These are phyloP conservation scores for Danaus melanippus DNA, from an alignment of 1,140 invertebrate species.

Conservation along the genomic window DNA sequence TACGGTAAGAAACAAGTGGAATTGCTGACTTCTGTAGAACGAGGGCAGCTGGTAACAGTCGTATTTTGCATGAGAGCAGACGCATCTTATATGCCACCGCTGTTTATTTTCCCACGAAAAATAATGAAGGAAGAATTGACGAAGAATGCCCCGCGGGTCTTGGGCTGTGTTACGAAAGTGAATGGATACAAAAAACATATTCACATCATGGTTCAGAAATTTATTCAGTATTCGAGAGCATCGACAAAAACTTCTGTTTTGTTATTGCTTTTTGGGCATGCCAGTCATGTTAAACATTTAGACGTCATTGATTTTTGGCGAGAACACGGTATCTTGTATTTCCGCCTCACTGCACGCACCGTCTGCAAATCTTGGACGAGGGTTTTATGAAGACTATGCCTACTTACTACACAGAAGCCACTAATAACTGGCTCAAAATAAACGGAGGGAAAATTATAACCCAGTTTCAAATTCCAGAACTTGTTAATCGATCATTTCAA, in stretches of 20 bases:
- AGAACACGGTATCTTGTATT: slow-evolving; percentile 1
- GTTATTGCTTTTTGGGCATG: background rate
- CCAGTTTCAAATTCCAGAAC: slow-evolving; percentile 4
- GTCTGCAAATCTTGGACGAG: background rate
- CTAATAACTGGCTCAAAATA: slow-evolving; percentile 4
- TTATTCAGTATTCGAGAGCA: no score
- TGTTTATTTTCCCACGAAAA: slow-evolving; percentile 1
- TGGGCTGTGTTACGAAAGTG: background rate
- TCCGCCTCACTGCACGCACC: background rate
- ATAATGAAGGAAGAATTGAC: slow-evolving; percentile 3
- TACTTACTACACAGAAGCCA: slow-evolving; percentile 4
- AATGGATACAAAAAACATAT: no score
- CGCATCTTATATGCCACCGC: slow-evolving; percentile 3
- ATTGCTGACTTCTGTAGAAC: slow-evolving; percentile 3
- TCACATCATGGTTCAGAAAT: no score
- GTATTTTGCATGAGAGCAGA: background rate
- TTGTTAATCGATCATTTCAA: no score
- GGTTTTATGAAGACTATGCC: background rate
- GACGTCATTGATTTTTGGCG: background rate
- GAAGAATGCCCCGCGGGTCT: background rate
- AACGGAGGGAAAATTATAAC: slow-evolving; percentile 6
- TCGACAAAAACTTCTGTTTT: background rate
- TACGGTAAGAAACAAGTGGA: slow-evolving; percentile 2
- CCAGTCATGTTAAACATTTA: background rate
- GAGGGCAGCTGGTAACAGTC: slow-evolving; percentile 1